Percentiles rank a stretch among this genome's conserved stretches.
Conservation (phyloP, 2,113 vertebrate genomes). For the Archocentrus centrarchus region DNA sequence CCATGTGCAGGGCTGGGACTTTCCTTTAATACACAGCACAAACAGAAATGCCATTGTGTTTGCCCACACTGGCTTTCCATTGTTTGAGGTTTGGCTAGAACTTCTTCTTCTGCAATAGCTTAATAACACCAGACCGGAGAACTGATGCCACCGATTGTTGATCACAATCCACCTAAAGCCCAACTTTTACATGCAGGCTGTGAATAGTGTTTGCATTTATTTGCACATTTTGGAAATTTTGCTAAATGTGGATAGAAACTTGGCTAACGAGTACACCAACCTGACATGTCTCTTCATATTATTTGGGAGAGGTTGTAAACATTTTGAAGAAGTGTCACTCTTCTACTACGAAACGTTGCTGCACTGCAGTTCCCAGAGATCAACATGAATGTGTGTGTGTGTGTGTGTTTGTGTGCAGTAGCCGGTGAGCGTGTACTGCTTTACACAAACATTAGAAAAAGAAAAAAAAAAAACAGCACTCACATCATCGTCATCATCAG, state of each 20-base stretch:
- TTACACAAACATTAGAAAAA: neutral
- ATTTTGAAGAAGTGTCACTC: neutral
- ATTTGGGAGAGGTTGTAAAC: neutral
- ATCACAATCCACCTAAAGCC: neutral
- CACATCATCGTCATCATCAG: constrained; percentile 75
- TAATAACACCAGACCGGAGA: neutral
- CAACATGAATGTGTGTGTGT: neutral
- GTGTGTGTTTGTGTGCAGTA: neutral
- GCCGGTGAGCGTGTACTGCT: neutral
- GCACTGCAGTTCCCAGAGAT: neutral
- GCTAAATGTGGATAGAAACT: neutral
- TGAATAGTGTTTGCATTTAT: neutral
- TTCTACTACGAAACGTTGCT: neutral
- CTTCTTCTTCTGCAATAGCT: neutral
- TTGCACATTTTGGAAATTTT: neutral
- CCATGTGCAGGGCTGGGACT: neutral
- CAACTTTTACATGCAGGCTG: neutral
- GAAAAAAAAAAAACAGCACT: constrained; percentile 20
- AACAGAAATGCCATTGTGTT: neutral
- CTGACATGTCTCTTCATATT: neutral
- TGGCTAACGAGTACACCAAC: neutral
- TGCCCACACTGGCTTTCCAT: neutral
- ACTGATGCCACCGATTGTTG: neutral
- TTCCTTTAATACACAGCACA: neutral
- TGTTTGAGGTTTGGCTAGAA: neutral